phyloP scores from a whole-genome alignment of 2,113 vertebrate species.

The Ailurus styani region DNA sequence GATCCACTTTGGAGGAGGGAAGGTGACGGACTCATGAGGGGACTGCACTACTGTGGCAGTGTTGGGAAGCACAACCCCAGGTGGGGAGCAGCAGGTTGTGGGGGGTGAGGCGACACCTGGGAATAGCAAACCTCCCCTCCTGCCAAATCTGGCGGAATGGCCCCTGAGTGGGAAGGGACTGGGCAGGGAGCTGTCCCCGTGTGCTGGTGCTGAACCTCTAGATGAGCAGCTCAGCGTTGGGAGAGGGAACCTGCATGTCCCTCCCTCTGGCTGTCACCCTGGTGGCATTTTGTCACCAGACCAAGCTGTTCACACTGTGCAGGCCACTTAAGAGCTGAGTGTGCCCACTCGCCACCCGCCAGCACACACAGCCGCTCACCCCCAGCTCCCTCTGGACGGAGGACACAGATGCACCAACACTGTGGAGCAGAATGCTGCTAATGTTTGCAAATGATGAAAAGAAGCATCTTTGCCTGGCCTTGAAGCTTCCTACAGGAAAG shows the following conservation, averaged over 20 bases:
- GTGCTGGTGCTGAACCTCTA: background rate
- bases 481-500: background rate
- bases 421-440: background rate
- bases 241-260: background rate
- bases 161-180: fast-evolving
- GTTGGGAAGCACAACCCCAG: background rate
- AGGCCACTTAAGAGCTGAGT: background rate
- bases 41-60: background rate
- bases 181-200: background rate
- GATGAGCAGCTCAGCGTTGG: background rate
- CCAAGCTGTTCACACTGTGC: background rate
- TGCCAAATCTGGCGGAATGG: too few species aligned
- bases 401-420: background rate
- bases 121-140: fast-evolving
- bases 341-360: background rate
- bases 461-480: background rate
- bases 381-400: background rate
- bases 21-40: background rate
- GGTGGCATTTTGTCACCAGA: background rate
- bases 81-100: background rate
- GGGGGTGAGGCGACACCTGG: background rate
- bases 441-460: background rate
- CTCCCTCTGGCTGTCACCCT: background rate
- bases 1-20: background rate
- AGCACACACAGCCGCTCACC: background rate